phyloP scores from a whole-genome alignment of 2,888 invertebrate genomes.

The Pandemis corylana region DNA sequence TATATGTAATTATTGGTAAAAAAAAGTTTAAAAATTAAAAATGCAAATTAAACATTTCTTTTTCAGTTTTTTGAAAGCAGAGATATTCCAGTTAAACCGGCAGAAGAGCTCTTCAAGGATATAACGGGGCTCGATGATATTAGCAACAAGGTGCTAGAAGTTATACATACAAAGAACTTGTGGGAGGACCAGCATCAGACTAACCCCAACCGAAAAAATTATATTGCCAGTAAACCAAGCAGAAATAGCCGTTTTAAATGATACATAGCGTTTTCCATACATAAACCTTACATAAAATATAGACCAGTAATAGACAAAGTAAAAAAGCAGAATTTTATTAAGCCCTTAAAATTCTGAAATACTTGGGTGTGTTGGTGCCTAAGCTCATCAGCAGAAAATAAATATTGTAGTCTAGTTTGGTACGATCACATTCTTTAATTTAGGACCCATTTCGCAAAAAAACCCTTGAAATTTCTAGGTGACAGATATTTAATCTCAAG shows the following conservation, averaged over 20 bases:
- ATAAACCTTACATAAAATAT: too few relatives aligned
- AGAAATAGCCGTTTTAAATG: slow-evolving; percentile 18
- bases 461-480: too few relatives aligned
- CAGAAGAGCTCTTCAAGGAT: slow-evolving; percentile 12
- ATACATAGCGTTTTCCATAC: neutral
- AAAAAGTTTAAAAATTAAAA: too few relatives aligned
- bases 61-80: slow-evolving; percentile 24
- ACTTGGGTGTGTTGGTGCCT: too few relatives aligned
- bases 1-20: too few relatives aligned
- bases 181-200: slow-evolving; percentile 9
- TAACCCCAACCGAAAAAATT: slow-evolving; percentile 18
- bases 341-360: neutral
- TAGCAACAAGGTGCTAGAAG: slow-evolving; percentile 23
- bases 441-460: too few relatives aligned
- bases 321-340: neutral
- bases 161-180: slow-evolving; percentile 15
- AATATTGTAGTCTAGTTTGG: too few relatives aligned
- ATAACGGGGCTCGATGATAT: slow-evolving; percentile 25
- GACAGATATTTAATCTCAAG: too few relatives aligned
- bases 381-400: too few relatives aligned
- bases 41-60: neutral
- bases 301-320: neutral
- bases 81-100: slow-evolving; percentile 16
- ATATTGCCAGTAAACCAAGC: neutral
- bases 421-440: too few relatives aligned